Conservation (phyloP, 2,888 invertebrate species). For the Cylloceria caligata region DNA sequence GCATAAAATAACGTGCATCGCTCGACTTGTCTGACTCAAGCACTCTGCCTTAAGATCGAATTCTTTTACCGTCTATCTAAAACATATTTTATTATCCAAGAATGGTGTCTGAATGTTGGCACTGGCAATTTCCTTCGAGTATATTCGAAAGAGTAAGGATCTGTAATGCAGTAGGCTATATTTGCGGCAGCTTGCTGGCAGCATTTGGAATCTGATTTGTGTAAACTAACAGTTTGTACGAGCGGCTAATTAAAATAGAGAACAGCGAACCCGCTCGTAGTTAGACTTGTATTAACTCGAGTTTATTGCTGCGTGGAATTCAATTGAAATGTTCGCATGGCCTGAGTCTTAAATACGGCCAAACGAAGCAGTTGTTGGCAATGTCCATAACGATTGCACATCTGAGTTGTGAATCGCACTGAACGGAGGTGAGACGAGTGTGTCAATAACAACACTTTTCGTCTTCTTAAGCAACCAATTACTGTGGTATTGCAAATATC, state of each 20-base stretch:
- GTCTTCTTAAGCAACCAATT: neutral
- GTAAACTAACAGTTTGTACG: constrained; percentile 31
- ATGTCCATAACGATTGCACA: neutral
- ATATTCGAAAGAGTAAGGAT: neutral
- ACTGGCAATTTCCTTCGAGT: constrained; percentile 16
- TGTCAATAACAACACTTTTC: neutral
- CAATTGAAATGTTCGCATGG: constrained; percentile 77
- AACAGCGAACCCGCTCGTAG: constrained; percentile 68
- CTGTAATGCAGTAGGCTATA: constrained; percentile 25
- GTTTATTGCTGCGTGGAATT: constrained; percentile 80
- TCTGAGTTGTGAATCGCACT: neutral
- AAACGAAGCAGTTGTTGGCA: constrained; percentile 24
- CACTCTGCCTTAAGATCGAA: too few relatives aligned
- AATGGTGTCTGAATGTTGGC: neutral
- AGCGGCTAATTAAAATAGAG: constrained; percentile 82
- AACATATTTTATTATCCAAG: constrained; percentile 17
- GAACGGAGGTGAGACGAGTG: neutral
- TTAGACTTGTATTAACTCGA: constrained; percentile 80
- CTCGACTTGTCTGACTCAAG: too few relatives aligned
- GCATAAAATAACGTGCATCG: too few relatives aligned
- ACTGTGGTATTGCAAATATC: neutral
- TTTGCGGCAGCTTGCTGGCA: constrained; percentile 42
- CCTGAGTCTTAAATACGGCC: constrained; percentile 24
- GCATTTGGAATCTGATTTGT: constrained; percentile 24
- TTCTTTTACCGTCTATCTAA: neutral